A percentile compares a stretch with the other conserved stretches of the same genome.
Evolutionary conservation across 1,140 invertebrate genomes (phyloP).

Genomic region (Dendrolimus kikuchii): DNA sequence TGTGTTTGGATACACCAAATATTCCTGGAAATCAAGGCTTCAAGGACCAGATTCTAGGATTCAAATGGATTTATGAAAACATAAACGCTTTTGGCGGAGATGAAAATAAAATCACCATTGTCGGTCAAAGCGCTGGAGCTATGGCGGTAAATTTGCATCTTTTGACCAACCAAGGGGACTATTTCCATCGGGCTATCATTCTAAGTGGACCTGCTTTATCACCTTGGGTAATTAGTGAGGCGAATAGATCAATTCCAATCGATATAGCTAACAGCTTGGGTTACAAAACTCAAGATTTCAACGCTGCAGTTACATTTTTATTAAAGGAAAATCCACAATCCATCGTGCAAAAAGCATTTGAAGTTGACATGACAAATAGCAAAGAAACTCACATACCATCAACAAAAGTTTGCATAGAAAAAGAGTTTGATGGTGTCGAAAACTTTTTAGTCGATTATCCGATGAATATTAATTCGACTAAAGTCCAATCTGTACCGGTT

Average conservation of each 20-base stretch:
- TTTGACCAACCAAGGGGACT: constrained; percentile 4
- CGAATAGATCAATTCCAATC: constrained; percentile 12
- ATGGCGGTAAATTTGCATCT: constrained; percentile 11
- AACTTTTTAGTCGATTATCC: constrained; percentile 20
- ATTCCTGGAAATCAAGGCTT: constrained; percentile 12
- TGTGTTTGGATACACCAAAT: constrained; percentile 7
- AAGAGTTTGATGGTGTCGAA: constrained; percentile 18
- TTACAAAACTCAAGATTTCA: constrained; percentile 15
- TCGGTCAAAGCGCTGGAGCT: constrained; percentile 11
- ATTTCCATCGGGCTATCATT: constrained; percentile 12
- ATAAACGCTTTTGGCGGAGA: constrained; percentile 14
- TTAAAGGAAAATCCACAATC: constrained; percentile 6
- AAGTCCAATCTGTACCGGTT: constrained; percentile 14
- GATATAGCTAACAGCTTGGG: constrained; percentile 19
- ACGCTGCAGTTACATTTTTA: constrained; percentile 19
- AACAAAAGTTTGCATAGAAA: constrained; percentile 20
- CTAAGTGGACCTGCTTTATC: constrained; percentile 5
- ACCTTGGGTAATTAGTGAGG: constrained; percentile 6
- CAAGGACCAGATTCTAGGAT: constrained; percentile 10
- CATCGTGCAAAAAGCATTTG: constrained; percentile 10
- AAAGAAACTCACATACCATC: constrained; percentile 1
- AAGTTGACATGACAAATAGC: constrained; percentile 5
- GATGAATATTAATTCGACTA: constrained; percentile 9
- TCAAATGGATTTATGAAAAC: constrained; percentile 12
- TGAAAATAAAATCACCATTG: constrained; percentile 6